Base-by-base conservation (phyloP, 2,113 vertebrate species). In the Gracilinanus agilis region DNA sequence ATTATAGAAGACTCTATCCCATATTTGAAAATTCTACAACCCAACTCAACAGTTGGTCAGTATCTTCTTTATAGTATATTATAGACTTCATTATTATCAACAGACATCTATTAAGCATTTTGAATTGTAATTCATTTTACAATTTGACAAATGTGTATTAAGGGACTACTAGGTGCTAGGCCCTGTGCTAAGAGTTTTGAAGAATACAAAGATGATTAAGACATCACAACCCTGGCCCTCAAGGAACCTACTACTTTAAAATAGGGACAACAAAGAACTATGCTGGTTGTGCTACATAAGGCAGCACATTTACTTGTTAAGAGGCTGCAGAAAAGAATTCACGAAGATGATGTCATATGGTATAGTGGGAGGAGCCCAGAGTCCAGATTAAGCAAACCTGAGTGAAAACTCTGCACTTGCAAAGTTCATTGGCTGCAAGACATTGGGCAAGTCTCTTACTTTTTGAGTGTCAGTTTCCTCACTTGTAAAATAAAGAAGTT, bases 21-120 rank as follows among this genome's bases (percentile, higher is more conserved):
- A 90, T 89, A 90, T 90, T 91, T 92, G n/a, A 19, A 93, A 96
- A 93, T 90, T 88, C 25, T 55, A 1, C 27, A 92, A 49, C 92
- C 61, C 94, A 91, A 94, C 49, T 90, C 90, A 95, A 90, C 4
- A 90, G 49, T 5, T 88, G 27, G 6, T 83, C 40, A 75, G 40
- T 13, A 90, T 27, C 23, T 94, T 61, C 67, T 91, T 44, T 88
- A 25, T 92, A 92, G 90, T 90, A 53, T 55, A 24, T 93, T 25
- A 56, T 2, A 19, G 0, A 44, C 53, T 40, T 55, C 90, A 89
- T 88, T 0, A n/a, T 49, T 44, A 89, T 95, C 90, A 91, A 58
- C 88, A 89, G 49, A 29, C 21, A 5, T 67, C 0, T 67, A 13
- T 34, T 67, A 29, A 67, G 29, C 61, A 16, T 34, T 67, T 34